Evolutionary conservation across 2,888 invertebrate species (phyloP).

Genomic region (Scaptomyza flava): DNA sequence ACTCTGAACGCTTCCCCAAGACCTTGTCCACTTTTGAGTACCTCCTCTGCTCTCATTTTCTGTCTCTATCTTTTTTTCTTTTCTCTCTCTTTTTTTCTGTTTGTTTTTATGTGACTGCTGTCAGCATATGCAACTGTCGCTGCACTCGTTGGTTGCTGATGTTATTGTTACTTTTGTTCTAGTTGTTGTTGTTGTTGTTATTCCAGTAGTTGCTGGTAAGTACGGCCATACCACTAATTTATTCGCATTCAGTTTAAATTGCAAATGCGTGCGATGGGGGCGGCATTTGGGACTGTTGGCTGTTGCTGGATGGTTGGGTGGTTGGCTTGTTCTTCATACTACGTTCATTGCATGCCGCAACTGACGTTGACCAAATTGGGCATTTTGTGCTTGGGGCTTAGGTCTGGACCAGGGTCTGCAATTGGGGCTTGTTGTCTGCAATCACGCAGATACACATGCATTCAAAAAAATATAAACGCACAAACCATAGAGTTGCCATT

Average conservation of each 20-base stretch:
- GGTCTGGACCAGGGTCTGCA: constrained; percentile 10
- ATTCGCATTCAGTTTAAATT: constrained; percentile 76
- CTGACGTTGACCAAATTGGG: constrained; percentile 60
- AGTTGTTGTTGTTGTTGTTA: constrained; percentile 1
- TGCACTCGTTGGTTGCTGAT: constrained; percentile 14
- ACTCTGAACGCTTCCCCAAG: background rate
- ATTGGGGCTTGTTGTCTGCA: constrained; percentile 49
- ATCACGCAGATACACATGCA: constrained; percentile 50
- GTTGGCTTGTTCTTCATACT: background rate
- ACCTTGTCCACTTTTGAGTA: background rate
- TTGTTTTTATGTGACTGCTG: constrained; percentile 7
- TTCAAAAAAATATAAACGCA: constrained; percentile 7
- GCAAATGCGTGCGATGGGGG: constrained; percentile 69
- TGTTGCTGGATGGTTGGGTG: background rate
- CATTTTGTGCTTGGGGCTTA: constrained; percentile 50
- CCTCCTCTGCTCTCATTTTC: background rate
- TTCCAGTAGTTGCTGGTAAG: constrained; percentile 30
- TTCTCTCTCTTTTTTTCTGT: background rate
- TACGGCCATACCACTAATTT: constrained; percentile 70
- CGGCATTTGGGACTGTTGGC: constrained; percentile 5
- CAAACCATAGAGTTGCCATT: background rate
- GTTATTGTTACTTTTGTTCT: constrained; percentile 3
- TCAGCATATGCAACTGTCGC: constrained; percentile 31
- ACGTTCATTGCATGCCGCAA: constrained; percentile 18
- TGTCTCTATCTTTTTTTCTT: too few species aligned